These are phyloP conservation scores for Drosophila kanekoi DNA, from an alignment of 2,888 invertebrate genomes.

Conservation along the genomic window DNA sequence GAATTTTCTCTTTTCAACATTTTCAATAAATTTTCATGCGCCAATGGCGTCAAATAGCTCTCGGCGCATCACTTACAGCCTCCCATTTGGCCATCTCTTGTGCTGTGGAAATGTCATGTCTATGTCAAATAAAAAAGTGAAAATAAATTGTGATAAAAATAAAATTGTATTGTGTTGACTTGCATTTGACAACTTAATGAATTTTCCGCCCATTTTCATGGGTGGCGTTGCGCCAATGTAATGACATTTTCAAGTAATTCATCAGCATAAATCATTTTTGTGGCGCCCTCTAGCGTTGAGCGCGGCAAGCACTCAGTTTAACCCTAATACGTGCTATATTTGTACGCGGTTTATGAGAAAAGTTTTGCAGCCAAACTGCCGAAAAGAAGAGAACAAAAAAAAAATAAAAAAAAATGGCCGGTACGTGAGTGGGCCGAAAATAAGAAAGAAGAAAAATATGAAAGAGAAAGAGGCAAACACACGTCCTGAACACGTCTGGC, in stretches of 20 bases:
- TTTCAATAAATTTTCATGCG: constrained; percentile 51
- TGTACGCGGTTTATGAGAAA: constrained; percentile 67
- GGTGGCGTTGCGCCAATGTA: constrained; percentile 25
- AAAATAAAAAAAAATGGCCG: constrained; percentile 54
- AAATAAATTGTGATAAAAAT: constrained; percentile 1
- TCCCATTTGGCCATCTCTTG: constrained; percentile 4
- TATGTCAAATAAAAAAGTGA: constrained; percentile 48
- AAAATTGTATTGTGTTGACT: constrained; percentile 75
- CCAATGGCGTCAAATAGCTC: constrained; percentile 40
- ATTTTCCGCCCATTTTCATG: constrained; percentile 55
- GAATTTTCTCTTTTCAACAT: constrained; percentile 4
- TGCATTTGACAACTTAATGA: constrained; percentile 80
- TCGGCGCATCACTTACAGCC: constrained; percentile 2
- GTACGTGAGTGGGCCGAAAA: constrained; percentile 56
- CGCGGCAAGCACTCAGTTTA: constrained; percentile 30
- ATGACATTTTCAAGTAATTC: constrained; percentile 59
- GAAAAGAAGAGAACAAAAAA: constrained; percentile 23
- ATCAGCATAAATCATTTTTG: constrained; percentile 59
- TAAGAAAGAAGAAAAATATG: not conserved
- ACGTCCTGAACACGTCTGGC: constrained; percentile 55
- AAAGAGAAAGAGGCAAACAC: constrained; percentile 2
- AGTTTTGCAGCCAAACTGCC: constrained; percentile 35
- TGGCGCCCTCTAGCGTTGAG: constrained; percentile 45
- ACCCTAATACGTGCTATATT: constrained; percentile 59
- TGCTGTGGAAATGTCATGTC: constrained; percentile 62